These are phyloP conservation scores for Mycalesis mineus DNA, from an alignment of 2,888 invertebrate species.

Conservation along the genomic window DNA sequence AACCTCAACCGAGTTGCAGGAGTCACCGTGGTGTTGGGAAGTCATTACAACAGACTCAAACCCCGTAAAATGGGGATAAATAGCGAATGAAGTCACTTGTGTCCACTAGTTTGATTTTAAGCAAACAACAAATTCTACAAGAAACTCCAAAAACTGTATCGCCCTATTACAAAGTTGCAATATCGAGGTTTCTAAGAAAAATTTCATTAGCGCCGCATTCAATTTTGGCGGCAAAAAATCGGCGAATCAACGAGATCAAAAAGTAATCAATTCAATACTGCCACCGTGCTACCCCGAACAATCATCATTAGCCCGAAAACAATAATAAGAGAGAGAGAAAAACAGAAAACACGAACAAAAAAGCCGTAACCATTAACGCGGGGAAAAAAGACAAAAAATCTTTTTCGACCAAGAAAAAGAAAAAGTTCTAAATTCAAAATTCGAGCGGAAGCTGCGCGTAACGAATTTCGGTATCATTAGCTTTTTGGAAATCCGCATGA, in stretches of 20 bases:
- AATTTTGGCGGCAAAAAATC: slow-evolving; percentile 33
- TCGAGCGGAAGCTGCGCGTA: slow-evolving; percentile 69
- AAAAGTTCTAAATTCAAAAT: slow-evolving; percentile 62
- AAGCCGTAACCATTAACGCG: slow-evolving; percentile 41
- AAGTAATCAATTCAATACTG: slow-evolving; percentile 48
- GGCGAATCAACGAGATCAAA: slow-evolving; percentile 28
- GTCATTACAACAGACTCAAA: too few species aligned
- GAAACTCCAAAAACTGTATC: not conserved
- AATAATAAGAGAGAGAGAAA: slow-evolving; percentile 15
- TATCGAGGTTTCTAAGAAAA: slow-evolving; percentile 28
- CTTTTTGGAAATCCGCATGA: slow-evolving; percentile 31
- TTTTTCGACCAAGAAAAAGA: slow-evolving; percentile 41
- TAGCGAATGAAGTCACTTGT: too few species aligned
- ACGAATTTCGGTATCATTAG: slow-evolving; percentile 71
- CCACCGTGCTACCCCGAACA: slow-evolving; percentile 47
- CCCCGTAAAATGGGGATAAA: too few species aligned
- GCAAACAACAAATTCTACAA: not conserved
- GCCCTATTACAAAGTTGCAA: not conserved
- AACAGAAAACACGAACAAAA: slow-evolving; percentile 38
- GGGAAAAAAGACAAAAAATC: slow-evolving; percentile 33
- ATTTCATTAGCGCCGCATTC: slow-evolving; percentile 30
- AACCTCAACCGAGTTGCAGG: too few species aligned
- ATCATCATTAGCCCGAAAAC: slow-evolving; percentile 50
- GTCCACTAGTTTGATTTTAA: too few species aligned
- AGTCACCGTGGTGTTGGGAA: too few species aligned